Conservation (phyloP, 2,888 invertebrate genomes). For the Oligia strigilis region DNA sequence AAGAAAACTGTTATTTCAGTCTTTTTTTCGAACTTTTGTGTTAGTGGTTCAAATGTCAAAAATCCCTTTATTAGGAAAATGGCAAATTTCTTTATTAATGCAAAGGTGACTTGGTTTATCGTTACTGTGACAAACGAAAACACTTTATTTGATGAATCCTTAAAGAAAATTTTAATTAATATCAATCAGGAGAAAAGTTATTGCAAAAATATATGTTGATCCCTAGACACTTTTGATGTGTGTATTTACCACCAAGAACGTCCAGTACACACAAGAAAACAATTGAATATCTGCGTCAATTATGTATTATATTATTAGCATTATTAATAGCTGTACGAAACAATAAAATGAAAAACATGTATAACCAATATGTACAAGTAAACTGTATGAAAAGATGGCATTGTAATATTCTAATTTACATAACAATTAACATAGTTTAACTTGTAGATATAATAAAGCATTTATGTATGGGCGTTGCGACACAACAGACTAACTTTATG, state of each 20-base stretch:
- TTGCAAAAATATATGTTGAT: too few relatives aligned
- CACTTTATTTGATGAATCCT: too few relatives aligned
- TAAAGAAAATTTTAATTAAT: too few relatives aligned
- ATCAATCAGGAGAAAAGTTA: too few relatives aligned
- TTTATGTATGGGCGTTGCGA: constrained; percentile 72
- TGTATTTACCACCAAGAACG: constrained; percentile 28
- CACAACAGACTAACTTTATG: constrained; percentile 80
- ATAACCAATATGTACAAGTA: constrained; percentile 70
- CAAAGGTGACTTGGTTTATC: too few relatives aligned
- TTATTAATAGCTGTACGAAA: constrained; percentile 72
- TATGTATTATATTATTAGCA: constrained; percentile 65
- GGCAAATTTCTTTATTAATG: too few relatives aligned
- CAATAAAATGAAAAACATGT: constrained; percentile 73
- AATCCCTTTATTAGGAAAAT: too few relatives aligned
- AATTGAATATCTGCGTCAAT: constrained; percentile 73
- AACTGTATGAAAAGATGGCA: constrained; percentile 71
- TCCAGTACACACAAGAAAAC: constrained; percentile 52
- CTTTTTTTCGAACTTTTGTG: too few relatives aligned
- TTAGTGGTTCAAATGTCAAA: too few relatives aligned
- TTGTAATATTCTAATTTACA: constrained; percentile 71
- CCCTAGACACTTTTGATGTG: too few relatives aligned
- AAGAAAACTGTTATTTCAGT: too few relatives aligned
- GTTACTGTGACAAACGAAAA: too few relatives aligned
- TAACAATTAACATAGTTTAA: constrained; percentile 73
- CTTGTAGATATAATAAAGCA: constrained; percentile 66